phyloP scores from a whole-genome alignment of 2,113 vertebrate species.

The Gavia stellata region DNA sequence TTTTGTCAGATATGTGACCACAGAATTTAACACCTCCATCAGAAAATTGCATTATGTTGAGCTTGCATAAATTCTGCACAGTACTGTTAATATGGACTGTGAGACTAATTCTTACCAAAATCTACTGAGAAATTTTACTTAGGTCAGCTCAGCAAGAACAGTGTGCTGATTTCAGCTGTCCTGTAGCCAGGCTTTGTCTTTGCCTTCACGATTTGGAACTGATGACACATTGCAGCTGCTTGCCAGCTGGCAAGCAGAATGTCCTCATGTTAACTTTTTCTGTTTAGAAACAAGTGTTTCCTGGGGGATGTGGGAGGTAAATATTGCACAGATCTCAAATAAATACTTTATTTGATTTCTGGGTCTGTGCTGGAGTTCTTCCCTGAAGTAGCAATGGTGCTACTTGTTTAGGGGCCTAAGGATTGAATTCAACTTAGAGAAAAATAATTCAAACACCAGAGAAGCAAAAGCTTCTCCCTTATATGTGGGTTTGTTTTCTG shows the following conservation, averaged over 20 bases:
- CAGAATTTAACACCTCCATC: neutral
- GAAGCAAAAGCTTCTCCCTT: neutral
- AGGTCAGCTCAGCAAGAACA: neutral
- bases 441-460: neutral
- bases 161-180: neutral
- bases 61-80: neutral
- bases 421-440: neutral
- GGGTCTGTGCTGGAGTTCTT: neutral
- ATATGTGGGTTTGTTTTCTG: neutral
- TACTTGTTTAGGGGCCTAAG: neutral
- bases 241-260: neutral
- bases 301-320: neutral
- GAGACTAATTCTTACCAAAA: neutral
- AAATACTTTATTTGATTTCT: neutral
- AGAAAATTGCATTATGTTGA: neutral
- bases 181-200: neutral
- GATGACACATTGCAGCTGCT: neutral
- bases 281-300: neutral
- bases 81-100: neutral
- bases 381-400: neutral
- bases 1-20: neutral
- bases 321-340: neutral
- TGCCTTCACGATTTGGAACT: neutral
- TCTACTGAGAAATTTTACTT: neutral
- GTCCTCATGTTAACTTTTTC: neutral